Evolutionary conservation across 1,140 invertebrate genomes (phyloP), one percentile per base, ranked within the genome.

Genomic region (Patella vulgata): DNA sequence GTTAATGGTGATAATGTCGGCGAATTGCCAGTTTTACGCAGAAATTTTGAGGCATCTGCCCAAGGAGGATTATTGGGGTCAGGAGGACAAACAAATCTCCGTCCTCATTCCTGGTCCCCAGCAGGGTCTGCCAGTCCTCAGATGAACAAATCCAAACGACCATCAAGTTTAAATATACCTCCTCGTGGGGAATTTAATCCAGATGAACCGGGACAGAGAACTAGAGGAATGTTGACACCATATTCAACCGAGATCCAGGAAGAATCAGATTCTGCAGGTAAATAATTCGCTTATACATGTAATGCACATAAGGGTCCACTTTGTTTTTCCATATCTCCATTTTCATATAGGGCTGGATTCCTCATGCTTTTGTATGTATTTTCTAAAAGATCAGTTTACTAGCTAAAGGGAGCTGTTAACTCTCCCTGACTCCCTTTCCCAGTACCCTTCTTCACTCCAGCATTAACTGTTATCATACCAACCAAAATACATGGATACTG

Each of bases 121-220:
- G 55, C 64, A 23, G 66, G 65, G 2, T 28, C 46, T 17, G 68
- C 51, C 19, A 43, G 48, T 21, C 21, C 30, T 25, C 68, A 33
- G 28, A 60, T 66, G 4, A 66, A 66, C 9, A 75, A 70, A 47
- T 71, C 71, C 51, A 79, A 73, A 52, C 63, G 80, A 25, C 80
- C 80, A 8, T 79, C 76, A 19, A 79, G 78, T 67, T 57, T 82
- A 21, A 80, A 79, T 55, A 60, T 82, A n/a, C 75, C 75, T 40
- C 70, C 67, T 1, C 65, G 73, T 42, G 66, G 61, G n/a, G 74
- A 76, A 3, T 63, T 65, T 2, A 60, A 51, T 44, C 67, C 59
- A 17, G 68, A 61, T 12, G 33, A 57, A 21, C 23, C 36, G 14
- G 47, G 27, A 23, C 12, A 11, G 6, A 52, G 56, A 36, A 31